phyloP scores from a whole-genome alignment of 2,797 vertebrate species.

The Alfaro cultratus region DNA sequence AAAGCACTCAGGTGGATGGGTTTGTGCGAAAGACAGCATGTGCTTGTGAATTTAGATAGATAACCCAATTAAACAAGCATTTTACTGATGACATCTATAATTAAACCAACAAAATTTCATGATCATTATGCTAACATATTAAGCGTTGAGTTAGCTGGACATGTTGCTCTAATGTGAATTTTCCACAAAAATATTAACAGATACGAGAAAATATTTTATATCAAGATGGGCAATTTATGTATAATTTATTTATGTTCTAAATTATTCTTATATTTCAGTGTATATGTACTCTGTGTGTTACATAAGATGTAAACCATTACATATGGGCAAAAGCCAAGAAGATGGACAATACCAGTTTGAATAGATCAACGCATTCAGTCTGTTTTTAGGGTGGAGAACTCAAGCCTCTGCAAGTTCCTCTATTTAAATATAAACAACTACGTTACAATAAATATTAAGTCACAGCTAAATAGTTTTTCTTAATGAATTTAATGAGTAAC shows the following conservation, averaged over 20 bases:
- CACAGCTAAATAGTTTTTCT: slow-evolving; percentile 24
- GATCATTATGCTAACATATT: slow-evolving; percentile 23
- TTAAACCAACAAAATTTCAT: slow-evolving; percentile 39
- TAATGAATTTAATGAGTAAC: slow-evolving; percentile 37
- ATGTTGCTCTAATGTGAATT: background rate
- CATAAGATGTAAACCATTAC: background rate
- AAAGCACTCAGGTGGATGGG: slow-evolving; percentile 21
- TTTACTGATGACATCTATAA: slow-evolving; percentile 43
- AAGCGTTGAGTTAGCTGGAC: background rate
- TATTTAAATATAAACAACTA: background rate
- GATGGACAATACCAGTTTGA: background rate
- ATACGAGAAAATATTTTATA: background rate
- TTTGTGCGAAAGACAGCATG: slow-evolving; percentile 21
- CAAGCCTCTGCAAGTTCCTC: too few species aligned
- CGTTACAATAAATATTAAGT: slow-evolving; percentile 33
- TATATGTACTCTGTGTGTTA: background rate
- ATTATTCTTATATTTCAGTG: background rate
- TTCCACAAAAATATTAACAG: background rate
- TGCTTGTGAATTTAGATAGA: slow-evolving; percentile 34
- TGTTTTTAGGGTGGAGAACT: background rate
- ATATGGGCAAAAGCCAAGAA: background rate
- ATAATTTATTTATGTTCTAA: background rate
- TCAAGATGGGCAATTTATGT: background rate
- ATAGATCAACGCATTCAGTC: background rate
- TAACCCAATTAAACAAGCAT: slow-evolving; percentile 42